Conservation (phyloP, 2,113 vertebrate genomes). For the Symphodus melops region DNA sequence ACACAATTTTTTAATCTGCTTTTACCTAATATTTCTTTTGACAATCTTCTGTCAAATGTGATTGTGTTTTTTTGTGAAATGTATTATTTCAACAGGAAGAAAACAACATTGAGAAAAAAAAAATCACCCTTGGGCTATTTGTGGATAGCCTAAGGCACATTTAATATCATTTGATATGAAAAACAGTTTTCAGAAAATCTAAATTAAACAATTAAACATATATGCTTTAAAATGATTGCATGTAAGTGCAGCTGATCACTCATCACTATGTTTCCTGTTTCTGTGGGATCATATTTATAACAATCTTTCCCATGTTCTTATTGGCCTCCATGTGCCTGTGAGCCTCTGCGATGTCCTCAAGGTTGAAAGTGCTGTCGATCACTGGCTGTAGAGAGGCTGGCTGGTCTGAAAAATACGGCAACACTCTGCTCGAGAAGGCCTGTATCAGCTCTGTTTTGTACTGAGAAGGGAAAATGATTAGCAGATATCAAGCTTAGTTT, state of each 20-base stretch:
- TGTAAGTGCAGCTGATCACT: neutral
- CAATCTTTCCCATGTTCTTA: slow-evolving; percentile 87
- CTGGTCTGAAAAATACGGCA: slow-evolving; percentile 81
- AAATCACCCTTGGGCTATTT: too few species aligned
- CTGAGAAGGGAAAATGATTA: slow-evolving; percentile 59
- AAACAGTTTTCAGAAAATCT: too few species aligned
- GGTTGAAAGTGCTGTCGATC: slow-evolving; percentile 82
- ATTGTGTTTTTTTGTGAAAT: too few species aligned
- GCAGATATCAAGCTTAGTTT: neutral
- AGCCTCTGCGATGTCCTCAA: slow-evolving; percentile 80
- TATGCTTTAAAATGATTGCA: neutral
- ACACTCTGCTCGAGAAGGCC: slow-evolving; percentile 78
- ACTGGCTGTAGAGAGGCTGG: slow-evolving; percentile 73
- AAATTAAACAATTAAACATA: neutral
- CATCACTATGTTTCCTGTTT: slow-evolving; percentile 6
- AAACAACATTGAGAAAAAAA: too few species aligned
- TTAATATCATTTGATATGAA: too few species aligned
- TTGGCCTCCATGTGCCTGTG: slow-evolving; percentile 87
- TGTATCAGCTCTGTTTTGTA: slow-evolving; percentile 87
- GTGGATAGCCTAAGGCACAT: too few species aligned
- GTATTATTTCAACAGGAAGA: too few species aligned
- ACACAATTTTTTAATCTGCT: too few species aligned
- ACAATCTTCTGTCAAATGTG: too few species aligned
- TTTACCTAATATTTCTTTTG: too few species aligned
- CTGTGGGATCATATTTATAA: slow-evolving; percentile 73